Evolutionary conservation across 2,113 vertebrate species (phyloP).

Genomic region (Panthera uncia): DNA sequence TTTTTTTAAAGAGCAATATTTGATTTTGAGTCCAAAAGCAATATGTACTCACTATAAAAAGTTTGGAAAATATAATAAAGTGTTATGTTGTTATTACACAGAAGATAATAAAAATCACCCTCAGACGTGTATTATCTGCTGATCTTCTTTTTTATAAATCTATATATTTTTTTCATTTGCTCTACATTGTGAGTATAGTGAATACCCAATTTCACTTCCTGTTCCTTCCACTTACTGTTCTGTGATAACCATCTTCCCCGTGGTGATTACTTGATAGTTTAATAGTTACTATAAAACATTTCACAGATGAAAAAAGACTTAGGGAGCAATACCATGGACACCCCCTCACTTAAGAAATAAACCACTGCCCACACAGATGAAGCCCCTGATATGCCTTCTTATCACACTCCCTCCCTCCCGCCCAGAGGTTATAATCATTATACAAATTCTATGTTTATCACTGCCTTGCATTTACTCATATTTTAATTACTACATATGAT

Average conservation of each 20-base stretch:
- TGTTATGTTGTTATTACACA: not conserved
- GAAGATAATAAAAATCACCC: not conserved
- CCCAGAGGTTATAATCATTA: not conserved
- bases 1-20: not conserved
- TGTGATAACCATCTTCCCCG: not conserved
- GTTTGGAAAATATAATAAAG: not conserved
- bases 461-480: not conserved
- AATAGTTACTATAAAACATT: not conserved
- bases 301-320: not conserved
- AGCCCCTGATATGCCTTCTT: not conserved
- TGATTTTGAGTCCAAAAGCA: slow-evolving; percentile 1
- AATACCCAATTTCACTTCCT: not conserved
- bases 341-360: not conserved
- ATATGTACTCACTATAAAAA: not conserved
- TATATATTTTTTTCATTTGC: not conserved
- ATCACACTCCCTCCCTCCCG: not conserved
- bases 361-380: not conserved
- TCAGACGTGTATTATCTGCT: not conserved
- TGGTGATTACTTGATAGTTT: not conserved
- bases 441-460: not conserved
- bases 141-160: not conserved
- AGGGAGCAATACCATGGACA: not conserved
- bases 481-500: not conserved
- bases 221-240: not conserved
- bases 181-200: not conserved